These are phyloP conservation scores for Dolichallabes microphthalmus DNA, from an alignment of 2,113 vertebrate species.

Conservation along the genomic window DNA sequence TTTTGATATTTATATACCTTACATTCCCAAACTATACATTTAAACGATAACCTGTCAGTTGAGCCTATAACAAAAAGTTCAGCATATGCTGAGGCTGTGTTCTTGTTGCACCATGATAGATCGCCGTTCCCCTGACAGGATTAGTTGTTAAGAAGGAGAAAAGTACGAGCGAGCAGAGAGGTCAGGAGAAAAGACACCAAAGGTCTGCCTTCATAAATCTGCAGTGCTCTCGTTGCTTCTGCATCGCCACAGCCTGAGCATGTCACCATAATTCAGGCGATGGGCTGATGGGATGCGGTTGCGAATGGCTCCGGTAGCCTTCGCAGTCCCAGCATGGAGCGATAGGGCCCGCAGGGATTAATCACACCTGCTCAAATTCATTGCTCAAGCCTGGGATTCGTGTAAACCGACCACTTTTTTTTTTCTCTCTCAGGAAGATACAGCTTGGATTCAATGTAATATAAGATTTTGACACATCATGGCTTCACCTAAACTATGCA, in stretches of 20 bases:
- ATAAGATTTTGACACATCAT: background rate
- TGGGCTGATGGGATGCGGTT: conserved; percentile 66
- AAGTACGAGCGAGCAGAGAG: conserved; percentile 48
- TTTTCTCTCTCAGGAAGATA: background rate
- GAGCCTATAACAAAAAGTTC: conserved; percentile 39
- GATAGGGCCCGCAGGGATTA: conserved; percentile 52
- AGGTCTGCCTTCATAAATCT: conserved; percentile 64
- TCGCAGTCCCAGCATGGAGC: conserved; percentile 57
- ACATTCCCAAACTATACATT: background rate
- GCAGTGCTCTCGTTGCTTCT: conserved; percentile 63
- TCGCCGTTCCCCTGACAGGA: conserved; percentile 26
- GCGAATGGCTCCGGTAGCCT: conserved; percentile 70
- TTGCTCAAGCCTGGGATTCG: background rate
- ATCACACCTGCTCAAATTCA: conserved; percentile 52
- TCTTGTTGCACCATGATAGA: conserved; percentile 50
- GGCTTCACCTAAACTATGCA: background rate
- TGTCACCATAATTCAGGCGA: conserved; percentile 67
- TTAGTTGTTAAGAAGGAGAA: conserved; percentile 28
- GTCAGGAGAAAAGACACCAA: conserved; percentile 55
- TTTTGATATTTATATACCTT: background rate
- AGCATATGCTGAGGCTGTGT: conserved; percentile 56
- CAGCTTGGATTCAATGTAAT: background rate
- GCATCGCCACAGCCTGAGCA: conserved; percentile 57
- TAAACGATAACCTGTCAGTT: conserved; percentile 16
- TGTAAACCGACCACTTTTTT: background rate